Base-by-base conservation (phyloP, 2,113 vertebrate species). In the Sorex fumeus region DNA sequence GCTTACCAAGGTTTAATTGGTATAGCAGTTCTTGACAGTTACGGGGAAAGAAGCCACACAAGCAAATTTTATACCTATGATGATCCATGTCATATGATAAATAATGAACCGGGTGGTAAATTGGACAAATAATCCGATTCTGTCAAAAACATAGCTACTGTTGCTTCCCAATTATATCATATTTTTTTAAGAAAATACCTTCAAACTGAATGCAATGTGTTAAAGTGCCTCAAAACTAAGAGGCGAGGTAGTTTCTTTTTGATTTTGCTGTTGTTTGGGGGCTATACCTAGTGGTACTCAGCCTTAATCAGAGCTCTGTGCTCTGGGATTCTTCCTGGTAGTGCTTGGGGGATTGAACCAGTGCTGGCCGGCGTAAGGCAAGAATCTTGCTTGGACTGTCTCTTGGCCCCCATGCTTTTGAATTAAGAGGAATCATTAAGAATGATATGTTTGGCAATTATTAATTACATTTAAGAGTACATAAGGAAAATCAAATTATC, bases 21-120 rank as follows among this genome's bases (percentile, higher is more conserved):
- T 47, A 13, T 50, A 60, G 16, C 10, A 70, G 64, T 66, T 91
- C 84, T 19, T 95, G 89, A 95, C 57, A 64, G 6, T 53, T 82
- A 13, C 53, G 2, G 2, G 18, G 66, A 90, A 87, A 79, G 25
- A 36, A 74, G 0, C 47, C 79, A 45, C 79, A 16, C 2, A 75
- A 78, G 72, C 90, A 43, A 81, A 62, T 3, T 19, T 45, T 60
- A 1, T 16, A 32, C 25, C 36, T 88, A 57, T 80, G n/a, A 83
- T 40, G 45, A 15, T 75, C 16, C 13, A 88, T 77, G 32, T 72
- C 36, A 34, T 45, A 45, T 25, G 10, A 81, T 36, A 90, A 77
- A 84, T 34, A 86, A 87, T 19, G 12, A 85, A n/a, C 27, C 30
- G 27, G 28, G 64, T 30, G 18, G 12, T 66, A 27, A 30, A 66